Evolutionary conservation across 92 coral and sea anemone genomes (phyloP).

Genomic region (Zoanthus solanderi): DNA sequence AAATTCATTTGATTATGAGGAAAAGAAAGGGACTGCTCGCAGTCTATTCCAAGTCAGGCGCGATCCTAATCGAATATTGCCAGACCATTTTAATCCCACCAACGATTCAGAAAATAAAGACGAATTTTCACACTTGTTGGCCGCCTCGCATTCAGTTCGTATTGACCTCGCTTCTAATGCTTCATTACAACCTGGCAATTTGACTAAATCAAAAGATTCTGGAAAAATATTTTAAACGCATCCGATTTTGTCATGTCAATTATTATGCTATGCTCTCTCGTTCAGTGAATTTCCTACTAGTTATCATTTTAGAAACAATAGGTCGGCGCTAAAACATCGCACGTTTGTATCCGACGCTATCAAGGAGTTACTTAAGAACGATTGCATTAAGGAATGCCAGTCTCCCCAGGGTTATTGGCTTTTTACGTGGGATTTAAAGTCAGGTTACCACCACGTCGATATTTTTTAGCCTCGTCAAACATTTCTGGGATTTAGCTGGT

Average conservation of each 20-base stretch:
- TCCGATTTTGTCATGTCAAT: background rate
- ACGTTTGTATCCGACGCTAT: conserved; percentile 46
- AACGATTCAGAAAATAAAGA: background rate
- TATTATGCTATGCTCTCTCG: conserved; percentile 25
- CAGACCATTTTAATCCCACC: background rate
- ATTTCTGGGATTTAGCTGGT: conserved; percentile 62
- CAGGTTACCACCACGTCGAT: background rate
- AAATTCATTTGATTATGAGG: no score
- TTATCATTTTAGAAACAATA: conserved; percentile 37
- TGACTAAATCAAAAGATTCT: background rate
- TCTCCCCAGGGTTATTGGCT: conserved; percentile 23
- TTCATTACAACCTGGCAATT: no score
- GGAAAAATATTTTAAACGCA: background rate
- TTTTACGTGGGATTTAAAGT: conserved; percentile 54
- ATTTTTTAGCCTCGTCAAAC: conserved; percentile 53
- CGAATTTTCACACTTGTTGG: background rate
- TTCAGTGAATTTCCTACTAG: conserved; percentile 28
- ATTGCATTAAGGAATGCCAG: conserved; percentile 34
- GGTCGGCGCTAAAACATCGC: conserved; percentile 27
- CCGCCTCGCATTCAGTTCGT: background rate
- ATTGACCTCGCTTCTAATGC: background rate
- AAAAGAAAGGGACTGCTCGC: no score
- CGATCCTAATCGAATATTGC: background rate
- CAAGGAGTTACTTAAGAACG: background rate
- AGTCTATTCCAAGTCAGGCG: background rate